These are phyloP conservation scores for Solenopsis fugax DNA, from an alignment of 1,140 invertebrate species.

Conservation along the genomic window DNA sequence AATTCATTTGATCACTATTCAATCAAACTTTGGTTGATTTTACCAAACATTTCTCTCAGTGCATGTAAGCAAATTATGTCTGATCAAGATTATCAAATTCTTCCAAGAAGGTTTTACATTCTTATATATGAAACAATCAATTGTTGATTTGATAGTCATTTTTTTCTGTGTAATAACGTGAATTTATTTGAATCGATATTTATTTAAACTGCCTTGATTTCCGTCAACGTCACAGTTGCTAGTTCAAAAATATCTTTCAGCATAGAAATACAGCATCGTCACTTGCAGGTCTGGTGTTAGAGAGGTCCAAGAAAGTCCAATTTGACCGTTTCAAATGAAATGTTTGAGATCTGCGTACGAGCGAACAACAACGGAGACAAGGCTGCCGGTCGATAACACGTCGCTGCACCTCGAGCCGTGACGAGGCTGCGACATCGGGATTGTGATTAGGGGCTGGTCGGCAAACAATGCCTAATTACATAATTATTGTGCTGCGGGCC, in stretches of 20 bases:
- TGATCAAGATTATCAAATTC: too few species aligned
- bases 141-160: too few species aligned
- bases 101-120: too few species aligned
- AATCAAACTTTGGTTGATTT: too few species aligned
- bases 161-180: neutral
- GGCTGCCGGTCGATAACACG: conserved; percentile 77
- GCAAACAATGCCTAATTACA: conserved; percentile 86
- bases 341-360: conserved; percentile 62
- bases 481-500: conserved; percentile 85
- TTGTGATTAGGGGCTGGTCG: conserved; percentile 84
- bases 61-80: too few species aligned
- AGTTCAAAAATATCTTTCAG: neutral
- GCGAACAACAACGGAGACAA: conserved; percentile 67
- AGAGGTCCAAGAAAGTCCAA: neutral
- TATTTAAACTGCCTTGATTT: neutral
- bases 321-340: conserved; percentile 23
- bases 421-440: conserved; percentile 82
- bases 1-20: too few species aligned
- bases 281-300: neutral
- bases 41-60: too few species aligned
- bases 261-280: neutral
- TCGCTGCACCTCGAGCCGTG: conserved; percentile 75
- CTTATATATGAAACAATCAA: too few species aligned
- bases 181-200: neutral
- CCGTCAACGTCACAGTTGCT: neutral